phyloP scores from a whole-genome alignment of 2,888 invertebrate genomes.

The Aphidoletes aphidimyza region DNA sequence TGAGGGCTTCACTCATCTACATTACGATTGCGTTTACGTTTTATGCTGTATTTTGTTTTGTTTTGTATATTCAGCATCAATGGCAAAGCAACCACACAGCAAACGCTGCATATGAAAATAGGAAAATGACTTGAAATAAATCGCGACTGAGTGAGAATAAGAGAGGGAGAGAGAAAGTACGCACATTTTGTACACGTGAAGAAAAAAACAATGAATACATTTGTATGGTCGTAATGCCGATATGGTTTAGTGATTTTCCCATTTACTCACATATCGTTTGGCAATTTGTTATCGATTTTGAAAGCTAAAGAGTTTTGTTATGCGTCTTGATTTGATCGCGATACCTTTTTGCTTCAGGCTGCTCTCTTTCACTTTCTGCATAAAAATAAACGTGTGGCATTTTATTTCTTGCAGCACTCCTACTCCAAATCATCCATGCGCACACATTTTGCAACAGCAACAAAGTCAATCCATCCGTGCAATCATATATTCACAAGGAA shows the following conservation, averaged over 20 bases:
- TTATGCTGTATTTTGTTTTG: not conserved
- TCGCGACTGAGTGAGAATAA: too few species aligned
- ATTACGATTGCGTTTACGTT: conserved; percentile 1
- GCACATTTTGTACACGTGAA: conserved; percentile 37
- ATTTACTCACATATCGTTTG: conserved; percentile 43
- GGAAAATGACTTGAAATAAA: too few species aligned
- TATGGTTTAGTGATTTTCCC: conserved; percentile 43
- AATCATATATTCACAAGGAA: too few species aligned
- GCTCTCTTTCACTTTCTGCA: too few species aligned
- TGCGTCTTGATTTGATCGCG: not conserved
- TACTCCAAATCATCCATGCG: not conserved
- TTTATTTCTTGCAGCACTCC: not conserved
- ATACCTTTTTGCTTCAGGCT: not conserved
- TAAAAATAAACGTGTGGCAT: not conserved
- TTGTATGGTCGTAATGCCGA: conserved; percentile 42
- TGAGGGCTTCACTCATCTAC: conserved; percentile 9
- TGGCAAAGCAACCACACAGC: too few species aligned
- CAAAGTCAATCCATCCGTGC: too few species aligned
- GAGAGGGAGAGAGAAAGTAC: too few species aligned
- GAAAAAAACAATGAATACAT: conserved; percentile 44
- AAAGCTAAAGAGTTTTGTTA: conserved; percentile 15
- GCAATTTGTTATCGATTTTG: conserved; percentile 44
- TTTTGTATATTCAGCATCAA: too few species aligned
- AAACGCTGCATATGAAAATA: too few species aligned
- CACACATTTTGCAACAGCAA: not conserved